These are phyloP conservation scores for Myiopsitta monachus DNA, from an alignment of 2,113 vertebrate species.

Conservation along the genomic window DNA sequence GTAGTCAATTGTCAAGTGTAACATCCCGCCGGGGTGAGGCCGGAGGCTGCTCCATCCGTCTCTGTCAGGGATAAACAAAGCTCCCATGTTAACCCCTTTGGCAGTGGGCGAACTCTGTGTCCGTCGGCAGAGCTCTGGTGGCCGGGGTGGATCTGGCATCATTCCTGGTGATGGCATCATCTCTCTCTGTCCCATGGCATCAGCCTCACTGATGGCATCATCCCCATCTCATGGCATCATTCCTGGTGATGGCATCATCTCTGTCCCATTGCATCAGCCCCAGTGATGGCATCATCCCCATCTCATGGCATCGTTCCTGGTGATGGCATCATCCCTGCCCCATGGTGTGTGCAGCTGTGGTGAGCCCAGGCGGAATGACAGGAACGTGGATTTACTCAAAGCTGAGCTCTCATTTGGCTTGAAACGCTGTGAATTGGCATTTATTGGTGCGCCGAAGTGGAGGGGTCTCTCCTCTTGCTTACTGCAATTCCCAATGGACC, in stretches of 20 bases:
- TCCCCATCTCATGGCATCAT: not conserved
- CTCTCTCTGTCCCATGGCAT: no score
- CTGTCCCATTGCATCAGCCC: not conserved
- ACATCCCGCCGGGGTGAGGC: slow-evolving; percentile 55
- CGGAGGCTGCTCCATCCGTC: slow-evolving; percentile 51
- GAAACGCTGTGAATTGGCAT: rapidly evolving
- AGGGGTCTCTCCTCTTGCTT: no score
- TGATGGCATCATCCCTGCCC: not conserved
- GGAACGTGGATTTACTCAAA: not conserved
- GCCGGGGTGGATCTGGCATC: rapidly evolving
- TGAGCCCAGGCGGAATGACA: not conserved
- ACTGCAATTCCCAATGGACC: rapidly evolving
- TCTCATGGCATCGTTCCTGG: rapidly evolving
- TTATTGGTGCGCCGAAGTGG: not conserved
- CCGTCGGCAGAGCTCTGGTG: rapidly evolving
- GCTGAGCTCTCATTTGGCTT: not conserved
- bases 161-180: not conserved
- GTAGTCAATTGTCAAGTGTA: slow-evolving; percentile 52
- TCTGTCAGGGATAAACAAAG: slow-evolving; percentile 30
- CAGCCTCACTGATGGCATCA: no score
- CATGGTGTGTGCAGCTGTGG: not conserved
- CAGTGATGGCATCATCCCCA: no score
- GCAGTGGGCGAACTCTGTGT: not conserved
- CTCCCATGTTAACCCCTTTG: slow-evolving; percentile 10
- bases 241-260: rapidly evolving